Conservation (phyloP, 2,797 vertebrate species). For the Hydrophis major region DNA sequence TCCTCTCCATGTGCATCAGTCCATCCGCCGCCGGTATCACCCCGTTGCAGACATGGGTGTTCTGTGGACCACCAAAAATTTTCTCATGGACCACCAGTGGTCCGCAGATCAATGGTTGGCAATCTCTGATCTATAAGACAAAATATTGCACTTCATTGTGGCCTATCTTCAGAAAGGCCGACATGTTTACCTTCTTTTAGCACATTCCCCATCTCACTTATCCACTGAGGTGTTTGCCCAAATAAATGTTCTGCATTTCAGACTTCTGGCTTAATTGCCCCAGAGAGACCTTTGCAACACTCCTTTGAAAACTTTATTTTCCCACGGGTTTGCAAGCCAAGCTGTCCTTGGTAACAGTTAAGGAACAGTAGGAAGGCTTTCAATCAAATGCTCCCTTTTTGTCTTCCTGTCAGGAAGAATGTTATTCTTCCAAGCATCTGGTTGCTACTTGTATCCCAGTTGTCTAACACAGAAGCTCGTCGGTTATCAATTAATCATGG, state of each 20-base stretch:
- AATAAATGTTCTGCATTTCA: background rate
- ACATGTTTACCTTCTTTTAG: slow-evolving; percentile 1
- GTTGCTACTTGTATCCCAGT: background rate
- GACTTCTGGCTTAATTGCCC: background rate
- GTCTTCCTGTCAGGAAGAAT: background rate
- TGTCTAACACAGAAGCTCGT: background rate
- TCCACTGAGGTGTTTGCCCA: background rate
- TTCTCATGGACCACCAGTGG: too few relatives aligned
- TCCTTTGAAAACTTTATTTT: background rate
- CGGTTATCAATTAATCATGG: slow-evolving; percentile 17
- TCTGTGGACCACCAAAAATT: too few relatives aligned
- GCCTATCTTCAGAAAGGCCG: background rate
- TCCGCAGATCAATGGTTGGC: too few relatives aligned
- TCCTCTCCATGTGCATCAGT: too few relatives aligned
- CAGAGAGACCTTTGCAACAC: background rate
- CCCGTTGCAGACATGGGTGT: too few relatives aligned
- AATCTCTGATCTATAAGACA: background rate
- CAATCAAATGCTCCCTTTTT: background rate
- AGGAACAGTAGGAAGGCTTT: background rate
- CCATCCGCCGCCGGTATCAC: too few relatives aligned
- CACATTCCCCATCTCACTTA: background rate
- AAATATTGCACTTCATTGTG: background rate
- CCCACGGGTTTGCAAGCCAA: slow-evolving; percentile 2
- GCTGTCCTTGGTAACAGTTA: slow-evolving; percentile 14
- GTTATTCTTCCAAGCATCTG: background rate